A percentile compares a stretch with the other conserved stretches of the same genome.
These are phyloP conservation scores for Rhynchonycteris naso DNA, from an alignment of 2,797 vertebrate species.

Conservation along the genomic window DNA sequence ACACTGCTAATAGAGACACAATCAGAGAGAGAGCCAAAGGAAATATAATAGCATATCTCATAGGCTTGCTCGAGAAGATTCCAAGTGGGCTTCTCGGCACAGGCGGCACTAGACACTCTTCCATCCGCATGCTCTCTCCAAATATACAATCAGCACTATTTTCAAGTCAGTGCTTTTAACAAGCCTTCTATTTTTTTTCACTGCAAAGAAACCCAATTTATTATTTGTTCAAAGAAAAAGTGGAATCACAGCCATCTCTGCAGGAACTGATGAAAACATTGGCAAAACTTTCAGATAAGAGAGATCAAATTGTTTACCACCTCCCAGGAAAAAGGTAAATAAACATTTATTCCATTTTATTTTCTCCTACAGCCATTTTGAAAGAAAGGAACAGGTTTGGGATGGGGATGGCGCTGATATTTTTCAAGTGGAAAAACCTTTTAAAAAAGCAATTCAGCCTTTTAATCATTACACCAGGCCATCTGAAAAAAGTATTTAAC, in stretches of 20 bases:
- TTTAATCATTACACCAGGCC: conserved; percentile 57
- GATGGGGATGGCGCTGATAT: background rate
- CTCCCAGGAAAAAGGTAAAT: conserved; percentile 30
- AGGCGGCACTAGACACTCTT: background rate
- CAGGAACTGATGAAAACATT: conserved; percentile 39
- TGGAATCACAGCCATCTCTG: conserved; percentile 54
- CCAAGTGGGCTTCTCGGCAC: conserved; percentile 5
- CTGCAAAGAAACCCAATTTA: conserved; percentile 46
- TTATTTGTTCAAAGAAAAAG: conserved; percentile 72
- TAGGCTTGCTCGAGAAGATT: conserved; percentile 71
- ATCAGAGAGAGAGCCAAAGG: conserved; percentile 77
- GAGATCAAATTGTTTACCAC: conserved; percentile 61
- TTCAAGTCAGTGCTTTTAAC: conserved; percentile 70
- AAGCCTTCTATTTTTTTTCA: conserved; percentile 64
- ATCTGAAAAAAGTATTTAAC: conserved; percentile 55
- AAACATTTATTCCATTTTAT: conserved; percentile 59
- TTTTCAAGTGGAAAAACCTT: conserved; percentile 53
- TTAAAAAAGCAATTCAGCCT: conserved; percentile 69
- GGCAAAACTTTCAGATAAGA: conserved; percentile 79
- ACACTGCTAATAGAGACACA: conserved; percentile 81
- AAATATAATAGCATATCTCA: conserved; percentile 68
- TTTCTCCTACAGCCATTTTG: conserved; percentile 36
- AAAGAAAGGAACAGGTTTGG: background rate
- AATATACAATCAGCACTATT: conserved; percentile 30
- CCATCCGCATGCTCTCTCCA: conserved; percentile 26